Percentiles rank a stretch among this genome's conserved stretches.
phyloP scores from a whole-genome alignment of 2,888 invertebrate species.

The Melangyna quadrimaculata region DNA sequence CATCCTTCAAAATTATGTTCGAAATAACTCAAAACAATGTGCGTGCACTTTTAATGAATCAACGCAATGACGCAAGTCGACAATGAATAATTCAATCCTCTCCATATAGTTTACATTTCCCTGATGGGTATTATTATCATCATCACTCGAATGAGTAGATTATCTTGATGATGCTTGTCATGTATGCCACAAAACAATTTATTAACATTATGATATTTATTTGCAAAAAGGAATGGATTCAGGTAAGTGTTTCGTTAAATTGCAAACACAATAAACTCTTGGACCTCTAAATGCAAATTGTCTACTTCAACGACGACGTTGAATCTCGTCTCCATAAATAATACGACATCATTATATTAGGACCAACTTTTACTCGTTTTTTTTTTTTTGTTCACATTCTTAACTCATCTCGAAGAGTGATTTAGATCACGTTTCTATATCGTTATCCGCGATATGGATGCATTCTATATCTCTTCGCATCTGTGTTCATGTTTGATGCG shows the following conservation, averaged over 20 bases:
- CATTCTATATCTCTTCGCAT: constrained; percentile 6
- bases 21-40: constrained; percentile 29
- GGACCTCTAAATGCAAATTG: constrained; percentile 56
- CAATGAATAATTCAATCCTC: neutral
- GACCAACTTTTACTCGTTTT: constrained; percentile 35
- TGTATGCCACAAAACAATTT: constrained; percentile 42
- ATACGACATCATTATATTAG: constrained; percentile 79
- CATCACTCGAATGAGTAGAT: neutral
- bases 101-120: neutral
- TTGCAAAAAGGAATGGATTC: neutral
- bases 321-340: constrained; percentile 77
- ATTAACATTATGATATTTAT: constrained; percentile 50
- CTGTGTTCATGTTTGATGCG: constrained; percentile 34
- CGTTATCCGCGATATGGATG: constrained; percentile 37
- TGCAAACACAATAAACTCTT: neutral
- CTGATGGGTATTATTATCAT: neutral
- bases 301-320: constrained; percentile 28
- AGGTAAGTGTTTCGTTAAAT: constrained; percentile 25
- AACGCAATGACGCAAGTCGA: constrained; percentile 5
- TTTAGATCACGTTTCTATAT: constrained; percentile 51
- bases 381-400: constrained; percentile 29
- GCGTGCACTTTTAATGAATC: neutral
- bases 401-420: constrained; percentile 48
- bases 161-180: constrained; percentile 34
- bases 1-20: constrained; percentile 44